Evolutionary conservation across 2,888 invertebrate genomes (phyloP).

Genomic region (Amiota communis): DNA sequence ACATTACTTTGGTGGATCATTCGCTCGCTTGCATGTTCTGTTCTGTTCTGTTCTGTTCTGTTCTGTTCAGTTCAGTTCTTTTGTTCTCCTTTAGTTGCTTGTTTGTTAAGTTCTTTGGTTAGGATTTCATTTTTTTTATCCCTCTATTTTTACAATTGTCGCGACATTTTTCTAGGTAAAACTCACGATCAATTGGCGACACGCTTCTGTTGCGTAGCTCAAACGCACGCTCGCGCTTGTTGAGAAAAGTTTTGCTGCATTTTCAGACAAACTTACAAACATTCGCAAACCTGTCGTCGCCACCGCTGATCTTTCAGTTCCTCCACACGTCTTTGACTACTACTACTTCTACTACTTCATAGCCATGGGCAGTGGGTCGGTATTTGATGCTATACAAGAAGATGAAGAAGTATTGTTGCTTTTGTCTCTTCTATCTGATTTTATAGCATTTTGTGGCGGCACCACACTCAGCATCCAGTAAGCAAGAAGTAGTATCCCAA

Average conservation of each 20-base stretch:
- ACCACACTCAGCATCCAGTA: slow-evolving; percentile 8
- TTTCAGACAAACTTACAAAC: slow-evolving; percentile 45
- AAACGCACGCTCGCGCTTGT: slow-evolving; percentile 17
- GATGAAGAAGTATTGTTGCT: slow-evolving; percentile 27
- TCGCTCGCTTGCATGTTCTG: slow-evolving; percentile 39
- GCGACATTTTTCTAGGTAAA: slow-evolving; percentile 72
- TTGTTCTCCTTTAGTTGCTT: slow-evolving; percentile 22
- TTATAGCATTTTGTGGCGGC: slow-evolving; percentile 11
- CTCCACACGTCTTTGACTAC: neutral
- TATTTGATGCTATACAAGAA: neutral
- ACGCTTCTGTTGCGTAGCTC: slow-evolving; percentile 68
- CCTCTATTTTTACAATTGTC: slow-evolving; percentile 59
- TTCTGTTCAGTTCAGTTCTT: slow-evolving; percentile 25
- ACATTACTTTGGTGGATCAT: slow-evolving; percentile 27
- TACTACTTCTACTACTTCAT: neutral
- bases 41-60: neutral
- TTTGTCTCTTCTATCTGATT: neutral
- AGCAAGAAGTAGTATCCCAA: neutral
- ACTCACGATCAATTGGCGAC: slow-evolving; percentile 72
- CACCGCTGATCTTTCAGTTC: neutral
- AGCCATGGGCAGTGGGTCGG: slow-evolving; percentile 13
- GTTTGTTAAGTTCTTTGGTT: neutral
- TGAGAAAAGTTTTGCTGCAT: slow-evolving; percentile 52
- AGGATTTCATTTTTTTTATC: slow-evolving; percentile 21
- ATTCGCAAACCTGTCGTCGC: slow-evolving; percentile 26